Conservation (phyloP, 2,888 invertebrate species). For the Trachelus troglodyta region DNA sequence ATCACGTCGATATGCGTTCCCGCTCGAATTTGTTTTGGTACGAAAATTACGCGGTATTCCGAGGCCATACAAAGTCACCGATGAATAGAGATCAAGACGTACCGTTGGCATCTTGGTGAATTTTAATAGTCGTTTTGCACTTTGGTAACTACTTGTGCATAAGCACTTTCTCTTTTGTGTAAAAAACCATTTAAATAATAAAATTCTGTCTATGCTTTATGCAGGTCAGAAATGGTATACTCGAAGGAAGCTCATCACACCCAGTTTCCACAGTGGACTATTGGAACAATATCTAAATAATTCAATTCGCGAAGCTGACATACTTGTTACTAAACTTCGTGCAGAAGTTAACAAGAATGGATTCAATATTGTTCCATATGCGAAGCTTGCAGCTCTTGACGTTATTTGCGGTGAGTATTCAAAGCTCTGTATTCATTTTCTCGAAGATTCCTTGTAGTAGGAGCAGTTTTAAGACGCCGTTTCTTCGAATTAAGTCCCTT, state of each 20-base stretch:
- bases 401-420: constrained; percentile 57
- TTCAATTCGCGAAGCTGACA: constrained; percentile 40
- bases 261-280: constrained; percentile 58
- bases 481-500: background rate
- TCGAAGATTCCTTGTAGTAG: background rate
- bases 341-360: constrained; percentile 48
- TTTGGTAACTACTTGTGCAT: background rate
- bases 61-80: background rate
- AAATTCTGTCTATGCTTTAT: background rate
- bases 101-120: background rate
- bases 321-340: constrained; percentile 51
- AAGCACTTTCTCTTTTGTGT: background rate
- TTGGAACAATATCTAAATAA: constrained; percentile 52
- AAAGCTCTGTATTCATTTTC: background rate
- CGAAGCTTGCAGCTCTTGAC: constrained; percentile 61
- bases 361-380: constrained; percentile 59
- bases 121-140: background rate
- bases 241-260: constrained; percentile 59
- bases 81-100: background rate
- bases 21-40: background rate
- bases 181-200: background rate
- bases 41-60: background rate
- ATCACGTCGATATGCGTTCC: background rate
- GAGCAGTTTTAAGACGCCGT: background rate
- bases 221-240: constrained; percentile 56